A percentile compares a stretch with the other conserved stretches of the same genome.
phyloP scores from a whole-genome alignment of 2,797 vertebrate genomes.

The Graptemys geographica region DNA sequence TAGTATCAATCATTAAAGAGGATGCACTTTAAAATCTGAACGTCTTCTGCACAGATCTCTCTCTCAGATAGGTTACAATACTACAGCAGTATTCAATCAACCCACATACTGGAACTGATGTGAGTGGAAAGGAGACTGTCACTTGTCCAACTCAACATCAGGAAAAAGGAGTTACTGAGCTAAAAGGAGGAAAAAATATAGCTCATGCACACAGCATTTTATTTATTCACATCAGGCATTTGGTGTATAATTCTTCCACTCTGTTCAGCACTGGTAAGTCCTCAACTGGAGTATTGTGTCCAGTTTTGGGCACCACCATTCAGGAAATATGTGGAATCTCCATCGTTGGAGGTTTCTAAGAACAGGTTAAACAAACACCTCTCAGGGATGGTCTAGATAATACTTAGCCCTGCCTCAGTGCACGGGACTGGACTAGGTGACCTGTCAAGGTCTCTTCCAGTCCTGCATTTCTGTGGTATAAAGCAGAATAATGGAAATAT shows the following conservation, averaged over 20 bases:
- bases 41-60: background rate
- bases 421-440: background rate
- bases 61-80: fast-evolving
- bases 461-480: background rate
- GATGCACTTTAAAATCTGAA: background rate
- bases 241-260: fast-evolving
- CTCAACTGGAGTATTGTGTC: background rate
- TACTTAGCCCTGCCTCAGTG: background rate
- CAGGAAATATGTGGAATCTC: background rate
- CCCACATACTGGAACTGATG: background rate
- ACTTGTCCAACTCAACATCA: background rate
- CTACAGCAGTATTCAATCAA: fast-evolving
- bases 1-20: background rate
- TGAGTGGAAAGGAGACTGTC: background rate
- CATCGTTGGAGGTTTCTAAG: background rate
- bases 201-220: background rate
- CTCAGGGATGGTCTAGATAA: background rate
- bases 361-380: background rate
- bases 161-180: background rate
- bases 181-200: background rate
- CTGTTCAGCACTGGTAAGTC: too few relatives aligned
- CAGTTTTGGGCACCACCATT: background rate
- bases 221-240: background rate
- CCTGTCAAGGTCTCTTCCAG: background rate
- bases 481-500: background rate